A percentile compares a stretch with the other conserved stretches of the same genome.
Conservation (phyloP, 2,113 vertebrate species). For the Felis catus region F.catus_Fca126_mat1.0 CM031412.1:49627501-49628000, state of each 20-base stretch:
- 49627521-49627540: background rate
- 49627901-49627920: background rate
- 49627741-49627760: accelerated
- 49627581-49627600: background rate
- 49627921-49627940: background rate
- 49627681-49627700: background rate
- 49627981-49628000: background rate
- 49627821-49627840: background rate
- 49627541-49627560: background rate
- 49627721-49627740: background rate
- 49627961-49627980: background rate
- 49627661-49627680: background rate
- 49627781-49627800: background rate
- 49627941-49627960: background rate
- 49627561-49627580: background rate
- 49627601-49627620: background rate
- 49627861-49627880: background rate
- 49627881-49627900: background rate
- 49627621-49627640: background rate
- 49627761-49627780: background rate
- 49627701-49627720: background rate
- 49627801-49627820: background rate
- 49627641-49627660: background rate
- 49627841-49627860: background rate
- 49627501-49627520: conserved; percentile 30